phyloP scores from a whole-genome alignment of 2,888 invertebrate species.

The Calliopum simillimum region DNA sequence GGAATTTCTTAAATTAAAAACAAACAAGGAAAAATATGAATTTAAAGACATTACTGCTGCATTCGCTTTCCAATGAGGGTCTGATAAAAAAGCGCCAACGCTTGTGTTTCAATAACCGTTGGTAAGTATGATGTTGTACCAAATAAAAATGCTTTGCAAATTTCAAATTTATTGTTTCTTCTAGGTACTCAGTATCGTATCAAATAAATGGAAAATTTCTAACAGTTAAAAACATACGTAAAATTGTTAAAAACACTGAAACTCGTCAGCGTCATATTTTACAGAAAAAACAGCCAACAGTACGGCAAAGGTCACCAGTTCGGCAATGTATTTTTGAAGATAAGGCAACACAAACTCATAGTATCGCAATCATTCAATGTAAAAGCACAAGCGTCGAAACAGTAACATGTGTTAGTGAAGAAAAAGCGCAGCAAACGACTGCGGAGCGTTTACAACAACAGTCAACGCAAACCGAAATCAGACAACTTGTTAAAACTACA shows the following conservation, averaged over 20 bases:
- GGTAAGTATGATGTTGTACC: conserved; percentile 33
- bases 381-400: conserved; percentile 31
- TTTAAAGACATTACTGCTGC: conserved; percentile 44
- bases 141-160: neutral
- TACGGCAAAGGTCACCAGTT: neutral
- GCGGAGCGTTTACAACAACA: conserved; percentile 22
- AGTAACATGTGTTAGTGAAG: neutral
- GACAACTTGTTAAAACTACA: too few relatives aligned
- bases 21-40: conserved; percentile 40
- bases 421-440: conserved; percentile 32
- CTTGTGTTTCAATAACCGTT: conserved; percentile 40
- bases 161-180: neutral
- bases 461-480: conserved; percentile 37
- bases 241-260: conserved; percentile 20
- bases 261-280: conserved; percentile 9
- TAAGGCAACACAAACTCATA: conserved; percentile 27
- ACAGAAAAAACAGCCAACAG: neutral
- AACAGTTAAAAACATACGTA: conserved; percentile 30
- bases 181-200: conserved; percentile 33
- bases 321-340: conserved; percentile 6
- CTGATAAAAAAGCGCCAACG: conserved; percentile 37
- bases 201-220: conserved; percentile 37
- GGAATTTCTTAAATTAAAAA: neutral
- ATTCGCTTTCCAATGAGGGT: conserved; percentile 42
- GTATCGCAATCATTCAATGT: conserved; percentile 7